A percentile compares a stretch with the other conserved stretches of the same genome.
phyloP scores from a whole-genome alignment of 2,113 vertebrate species.

The Echinops telfairi region DNA sequence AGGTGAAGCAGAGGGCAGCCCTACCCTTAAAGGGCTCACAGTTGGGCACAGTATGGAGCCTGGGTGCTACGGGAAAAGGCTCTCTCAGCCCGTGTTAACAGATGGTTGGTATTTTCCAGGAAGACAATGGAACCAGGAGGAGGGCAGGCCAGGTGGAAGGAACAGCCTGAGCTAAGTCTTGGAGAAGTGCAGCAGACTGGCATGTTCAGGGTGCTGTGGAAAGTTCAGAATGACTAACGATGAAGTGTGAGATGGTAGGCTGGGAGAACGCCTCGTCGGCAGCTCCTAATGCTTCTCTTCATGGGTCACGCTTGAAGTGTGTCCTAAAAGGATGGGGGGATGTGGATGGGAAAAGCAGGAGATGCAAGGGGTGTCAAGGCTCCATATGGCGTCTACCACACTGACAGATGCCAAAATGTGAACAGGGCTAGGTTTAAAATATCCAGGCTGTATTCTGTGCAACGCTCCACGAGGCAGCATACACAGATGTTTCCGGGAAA shows the following conservation, averaged over 20 bases:
- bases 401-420: conserved; percentile 19
- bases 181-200: not conserved
- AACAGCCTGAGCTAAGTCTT: conserved; percentile 46
- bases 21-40: not conserved
- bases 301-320: not conserved
- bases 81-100: not conserved
- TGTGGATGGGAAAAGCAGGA: not conserved
- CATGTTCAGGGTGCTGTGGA: not conserved
- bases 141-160: conserved; percentile 1
- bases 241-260: not conserved
- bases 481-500: conserved; percentile 65
- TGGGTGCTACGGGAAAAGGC: not conserved
- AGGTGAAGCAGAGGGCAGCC: not conserved
- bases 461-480: conserved; percentile 74
- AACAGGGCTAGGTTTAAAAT: conserved; percentile 61
- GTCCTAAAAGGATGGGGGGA: not conserved
- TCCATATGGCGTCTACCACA: conserved; percentile 52
- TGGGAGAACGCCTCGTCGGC: not conserved
- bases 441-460: conserved; percentile 46
- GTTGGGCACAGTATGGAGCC: not conserved
- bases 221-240: not conserved
- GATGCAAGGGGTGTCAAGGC: not conserved
- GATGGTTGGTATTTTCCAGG: conserved; percentile 36
- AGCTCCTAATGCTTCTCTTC: not conserved
- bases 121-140: conserved; percentile 4